phyloP scores from a whole-genome alignment of 1,140 invertebrate species.

The Anastatus disparis region DNA sequence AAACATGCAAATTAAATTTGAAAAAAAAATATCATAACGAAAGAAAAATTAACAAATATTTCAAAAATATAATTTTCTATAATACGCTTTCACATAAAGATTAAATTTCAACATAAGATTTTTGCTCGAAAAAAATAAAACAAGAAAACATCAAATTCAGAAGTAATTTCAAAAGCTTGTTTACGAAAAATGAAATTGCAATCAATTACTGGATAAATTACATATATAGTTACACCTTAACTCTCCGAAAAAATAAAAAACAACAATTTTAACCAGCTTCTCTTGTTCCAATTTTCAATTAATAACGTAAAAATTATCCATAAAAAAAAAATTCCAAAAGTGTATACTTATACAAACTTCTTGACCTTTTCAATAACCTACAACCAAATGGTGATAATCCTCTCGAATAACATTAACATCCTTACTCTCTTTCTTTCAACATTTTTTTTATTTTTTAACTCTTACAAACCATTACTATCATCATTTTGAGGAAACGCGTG shows the following conservation, averaged over 20 bases:
- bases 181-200: not conserved
- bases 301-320: slow-evolving; percentile 2
- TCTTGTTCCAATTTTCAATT: not conserved
- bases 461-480: slow-evolving; percentile 6
- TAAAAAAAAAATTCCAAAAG: no score
- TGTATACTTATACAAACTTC: not conserved
- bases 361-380: not conserved
- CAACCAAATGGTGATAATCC: slow-evolving; percentile 25
- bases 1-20: no score
- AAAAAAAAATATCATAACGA: no score
- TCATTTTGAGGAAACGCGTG: slow-evolving; percentile 11
- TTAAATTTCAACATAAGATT: not conserved
- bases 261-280: not conserved
- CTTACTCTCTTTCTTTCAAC: not conserved
- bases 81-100: no score
- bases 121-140: no score
- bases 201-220: not conserved
- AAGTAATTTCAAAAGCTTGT: not conserved
- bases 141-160: not conserved
- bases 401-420: slow-evolving; percentile 17
- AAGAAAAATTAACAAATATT: no score
- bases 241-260: not conserved
- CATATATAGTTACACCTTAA: no score
- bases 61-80: no score
- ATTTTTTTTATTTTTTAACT: no score